Evolutionary conservation across 2,797 vertebrate genomes (phyloP).

Genomic region (Hyperoplus lanceolatus): DNA sequence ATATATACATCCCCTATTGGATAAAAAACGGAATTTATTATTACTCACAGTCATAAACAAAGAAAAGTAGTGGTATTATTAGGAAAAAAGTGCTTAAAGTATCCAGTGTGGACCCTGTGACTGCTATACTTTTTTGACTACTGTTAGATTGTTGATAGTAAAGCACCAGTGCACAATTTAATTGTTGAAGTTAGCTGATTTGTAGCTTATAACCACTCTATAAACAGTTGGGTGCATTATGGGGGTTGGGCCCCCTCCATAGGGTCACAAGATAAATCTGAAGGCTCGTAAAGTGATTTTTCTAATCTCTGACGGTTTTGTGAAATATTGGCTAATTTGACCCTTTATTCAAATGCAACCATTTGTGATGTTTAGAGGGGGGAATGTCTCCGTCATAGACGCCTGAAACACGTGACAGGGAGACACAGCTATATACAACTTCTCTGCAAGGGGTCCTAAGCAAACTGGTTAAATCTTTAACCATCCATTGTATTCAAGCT

Average conservation of each 20-base stretch:
- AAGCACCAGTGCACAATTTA: background rate
- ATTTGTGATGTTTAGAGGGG: background rate
- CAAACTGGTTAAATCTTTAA: background rate
- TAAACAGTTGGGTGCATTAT: background rate
- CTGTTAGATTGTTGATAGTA: background rate
- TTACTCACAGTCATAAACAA: conserved; percentile 35
- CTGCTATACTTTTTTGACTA: background rate
- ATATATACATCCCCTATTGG: conserved; percentile 95
- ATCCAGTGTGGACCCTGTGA: background rate
- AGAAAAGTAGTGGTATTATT: background rate
- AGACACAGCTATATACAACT: background rate
- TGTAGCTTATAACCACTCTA: background rate
- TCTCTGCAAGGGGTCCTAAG: background rate
- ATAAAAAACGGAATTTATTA: conserved; percentile 53
- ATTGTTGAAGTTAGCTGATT: background rate
- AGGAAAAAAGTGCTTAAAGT: background rate
- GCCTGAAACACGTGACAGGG: background rate
- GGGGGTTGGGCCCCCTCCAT: accelerated
- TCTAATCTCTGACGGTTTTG: too few relatives aligned
- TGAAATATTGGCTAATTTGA: background rate
- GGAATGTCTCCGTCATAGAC: background rate
- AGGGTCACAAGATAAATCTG: background rate
- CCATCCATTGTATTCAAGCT: background rate
- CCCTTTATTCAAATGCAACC: background rate
- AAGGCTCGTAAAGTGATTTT: background rate